A percentile compares a stretch with the other conserved stretches of the same genome.
phyloP scores from a whole-genome alignment of 2,113 vertebrate genomes.

The Rhombomys opimus region DNA sequence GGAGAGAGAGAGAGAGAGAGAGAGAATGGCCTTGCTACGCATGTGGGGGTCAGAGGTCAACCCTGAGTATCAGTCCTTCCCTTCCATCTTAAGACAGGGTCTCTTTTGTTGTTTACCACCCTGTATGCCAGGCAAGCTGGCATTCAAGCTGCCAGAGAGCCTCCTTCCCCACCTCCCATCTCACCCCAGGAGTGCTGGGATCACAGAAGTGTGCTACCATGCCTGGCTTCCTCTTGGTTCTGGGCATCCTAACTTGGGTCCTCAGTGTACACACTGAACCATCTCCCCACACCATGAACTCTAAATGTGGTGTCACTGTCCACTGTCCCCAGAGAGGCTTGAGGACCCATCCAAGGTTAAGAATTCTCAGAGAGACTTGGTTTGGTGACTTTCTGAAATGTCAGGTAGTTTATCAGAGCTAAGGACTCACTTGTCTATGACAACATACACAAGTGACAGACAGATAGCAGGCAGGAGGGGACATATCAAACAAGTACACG shows the following conservation, averaged over 20 bases:
- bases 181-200: neutral
- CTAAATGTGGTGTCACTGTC: neutral
- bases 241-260: neutral
- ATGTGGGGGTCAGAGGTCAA: neutral
- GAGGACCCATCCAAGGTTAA: neutral
- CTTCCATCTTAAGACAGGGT: neutral
- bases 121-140: neutral
- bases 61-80: neutral
- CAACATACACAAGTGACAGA: neutral
- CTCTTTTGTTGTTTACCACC: neutral
- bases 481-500: neutral
- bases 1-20: neutral
- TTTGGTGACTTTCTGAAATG: neutral
- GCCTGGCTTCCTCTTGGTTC: neutral
- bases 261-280: neutral
- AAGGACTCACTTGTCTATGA: neutral
- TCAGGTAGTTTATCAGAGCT: neutral
- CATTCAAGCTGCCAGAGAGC: neutral
- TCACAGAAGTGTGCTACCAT: neutral
- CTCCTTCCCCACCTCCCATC: neutral
- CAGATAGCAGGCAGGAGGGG: neutral
- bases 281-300: neutral
- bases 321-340: neutral
- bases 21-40: neutral
- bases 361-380: neutral